phyloP scores from a whole-genome alignment of 2,888 invertebrate genomes.

The Drosophila paranaensis region DNA sequence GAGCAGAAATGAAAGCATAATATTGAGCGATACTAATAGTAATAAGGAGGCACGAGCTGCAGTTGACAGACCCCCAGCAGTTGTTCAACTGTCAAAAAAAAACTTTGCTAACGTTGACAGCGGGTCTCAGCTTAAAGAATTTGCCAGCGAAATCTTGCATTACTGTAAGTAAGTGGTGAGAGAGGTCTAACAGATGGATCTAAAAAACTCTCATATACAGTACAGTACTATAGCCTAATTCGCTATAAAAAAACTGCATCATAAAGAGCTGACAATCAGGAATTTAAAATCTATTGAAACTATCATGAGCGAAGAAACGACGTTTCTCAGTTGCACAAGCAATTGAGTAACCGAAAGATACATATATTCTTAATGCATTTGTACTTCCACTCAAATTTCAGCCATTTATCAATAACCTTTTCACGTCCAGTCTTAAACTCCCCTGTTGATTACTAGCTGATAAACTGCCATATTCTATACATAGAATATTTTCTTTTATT shows the following conservation, averaged over 20 bases:
- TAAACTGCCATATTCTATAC: no score
- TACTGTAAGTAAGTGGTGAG: background rate
- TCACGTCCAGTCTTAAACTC: background rate
- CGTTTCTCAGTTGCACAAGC: no score
- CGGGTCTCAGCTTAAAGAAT: slow-evolving; percentile 6
- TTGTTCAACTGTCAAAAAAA: background rate
- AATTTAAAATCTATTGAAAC: no score
- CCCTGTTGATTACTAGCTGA: no score
- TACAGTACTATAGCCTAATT: no score
- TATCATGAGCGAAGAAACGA: no score
- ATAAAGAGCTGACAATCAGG: no score
- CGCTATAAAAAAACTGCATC: no score
- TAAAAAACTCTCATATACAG: no score
- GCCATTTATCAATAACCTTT: background rate
- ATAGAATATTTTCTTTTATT: background rate
- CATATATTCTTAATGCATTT: no score
- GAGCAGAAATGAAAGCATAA: slow-evolving; percentile 78
- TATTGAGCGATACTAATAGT: slow-evolving; percentile 49
- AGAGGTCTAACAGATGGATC: no score
- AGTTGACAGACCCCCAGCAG: background rate
- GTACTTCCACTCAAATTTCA: background rate
- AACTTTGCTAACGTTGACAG: slow-evolving; percentile 16
- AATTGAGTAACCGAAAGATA: no score
- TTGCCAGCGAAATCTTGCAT: background rate
- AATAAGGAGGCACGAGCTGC: background rate